phyloP scores from a whole-genome alignment of 2,113 vertebrate species.

The Tamias sibiricus region DNA sequence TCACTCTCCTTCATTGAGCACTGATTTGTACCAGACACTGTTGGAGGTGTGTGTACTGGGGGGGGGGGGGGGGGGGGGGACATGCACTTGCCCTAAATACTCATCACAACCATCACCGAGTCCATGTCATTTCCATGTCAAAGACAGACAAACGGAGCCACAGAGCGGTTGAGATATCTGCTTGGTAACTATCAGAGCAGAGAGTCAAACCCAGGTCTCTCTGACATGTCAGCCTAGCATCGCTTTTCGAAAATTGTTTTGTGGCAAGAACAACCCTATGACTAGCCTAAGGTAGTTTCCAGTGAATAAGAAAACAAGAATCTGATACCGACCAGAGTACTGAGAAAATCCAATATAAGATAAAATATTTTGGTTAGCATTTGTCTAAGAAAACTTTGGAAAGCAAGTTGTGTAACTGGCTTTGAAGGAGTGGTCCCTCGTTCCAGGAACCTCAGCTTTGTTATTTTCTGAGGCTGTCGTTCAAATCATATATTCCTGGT shows the following conservation, averaged over 20 bases:
- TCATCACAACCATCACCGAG: neutral
- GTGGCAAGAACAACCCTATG: constrained; percentile 1
- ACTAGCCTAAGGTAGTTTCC: constrained; percentile 42
- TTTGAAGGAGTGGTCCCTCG: constrained; percentile 57
- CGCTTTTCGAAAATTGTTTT: constrained; percentile 49
- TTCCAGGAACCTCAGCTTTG: constrained; percentile 49
- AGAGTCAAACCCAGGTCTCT: constrained; percentile 43
- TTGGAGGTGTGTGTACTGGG: too few relatives aligned
- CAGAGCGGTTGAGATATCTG: constrained; percentile 6
- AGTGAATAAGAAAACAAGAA: constrained; percentile 73
- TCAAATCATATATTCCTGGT: constrained; percentile 66
- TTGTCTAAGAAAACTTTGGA: constrained; percentile 64
- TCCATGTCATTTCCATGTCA: neutral
- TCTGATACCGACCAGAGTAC: constrained; percentile 18
- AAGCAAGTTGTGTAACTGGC: constrained; percentile 45
- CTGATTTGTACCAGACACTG: neutral
- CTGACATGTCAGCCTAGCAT: neutral
- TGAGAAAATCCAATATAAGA: constrained; percentile 55
- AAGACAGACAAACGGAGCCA: neutral
- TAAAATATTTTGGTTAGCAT: constrained; percentile 64
- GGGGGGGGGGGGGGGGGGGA: too few relatives aligned
- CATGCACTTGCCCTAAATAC: neutral
- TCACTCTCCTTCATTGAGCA: neutral
- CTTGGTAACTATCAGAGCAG: neutral
- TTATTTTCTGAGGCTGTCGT: constrained; percentile 51